phyloP scores from a whole-genome alignment of 2,113 vertebrate genomes.

The Meriones unguiculatus region DNA sequence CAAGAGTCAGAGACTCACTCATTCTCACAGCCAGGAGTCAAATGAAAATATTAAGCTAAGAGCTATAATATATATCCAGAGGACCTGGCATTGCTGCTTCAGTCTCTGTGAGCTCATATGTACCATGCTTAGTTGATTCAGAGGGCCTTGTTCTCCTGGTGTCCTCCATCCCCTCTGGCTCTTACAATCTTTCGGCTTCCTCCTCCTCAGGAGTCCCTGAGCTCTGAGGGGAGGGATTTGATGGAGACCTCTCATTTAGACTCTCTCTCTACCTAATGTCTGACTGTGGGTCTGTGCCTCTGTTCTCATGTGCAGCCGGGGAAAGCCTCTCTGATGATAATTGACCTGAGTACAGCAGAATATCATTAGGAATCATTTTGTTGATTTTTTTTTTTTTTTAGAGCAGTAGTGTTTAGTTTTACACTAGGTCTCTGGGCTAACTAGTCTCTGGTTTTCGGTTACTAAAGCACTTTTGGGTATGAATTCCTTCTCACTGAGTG shows the following conservation, averaged over 20 bases:
- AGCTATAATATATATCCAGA: neutral
- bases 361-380: neutral
- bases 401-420: neutral
- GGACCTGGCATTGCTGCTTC: neutral
- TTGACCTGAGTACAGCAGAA: neutral
- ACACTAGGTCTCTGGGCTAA: neutral
- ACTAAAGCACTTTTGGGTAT: neutral
- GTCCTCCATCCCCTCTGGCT: no score
- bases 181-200: no score
- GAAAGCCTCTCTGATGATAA: neutral
- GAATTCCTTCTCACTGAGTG: neutral
- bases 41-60: neutral
- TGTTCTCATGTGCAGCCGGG: neutral
- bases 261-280: neutral
- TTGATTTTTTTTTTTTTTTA: neutral
- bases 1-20: neutral
- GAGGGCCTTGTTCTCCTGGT: no score
- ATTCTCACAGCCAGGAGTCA: neutral
- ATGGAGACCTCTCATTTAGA: neutral
- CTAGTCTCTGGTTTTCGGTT: neutral
- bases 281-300: neutral
- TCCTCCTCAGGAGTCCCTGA: no score
- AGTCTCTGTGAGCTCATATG: neutral
- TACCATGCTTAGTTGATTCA: neutral
- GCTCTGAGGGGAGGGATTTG: no score